These are phyloP conservation scores for Halichoerus grypus DNA, from an alignment of 2,113 vertebrate species.

Conservation along the genomic window DNA sequence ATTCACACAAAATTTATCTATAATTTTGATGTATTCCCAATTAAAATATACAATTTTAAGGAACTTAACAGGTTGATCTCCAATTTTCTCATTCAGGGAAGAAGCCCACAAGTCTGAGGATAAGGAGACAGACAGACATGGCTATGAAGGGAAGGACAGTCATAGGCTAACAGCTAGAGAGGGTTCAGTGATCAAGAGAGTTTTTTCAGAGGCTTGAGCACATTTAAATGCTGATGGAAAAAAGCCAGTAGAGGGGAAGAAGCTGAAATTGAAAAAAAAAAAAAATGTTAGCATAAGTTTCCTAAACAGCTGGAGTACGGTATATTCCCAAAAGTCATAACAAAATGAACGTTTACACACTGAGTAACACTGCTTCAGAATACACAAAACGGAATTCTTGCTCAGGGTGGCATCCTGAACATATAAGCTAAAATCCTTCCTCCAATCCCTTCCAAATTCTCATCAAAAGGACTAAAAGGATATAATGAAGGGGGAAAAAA, in stretches of 20 bases:
- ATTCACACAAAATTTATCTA: not conserved
- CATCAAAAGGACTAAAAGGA: not conserved
- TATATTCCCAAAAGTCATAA: not conserved
- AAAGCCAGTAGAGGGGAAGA: not conserved
- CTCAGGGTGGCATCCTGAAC: not conserved
- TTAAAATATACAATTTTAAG: slow-evolving; percentile 22
- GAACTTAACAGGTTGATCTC: not conserved
- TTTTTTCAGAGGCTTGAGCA: not conserved
- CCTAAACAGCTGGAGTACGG: not conserved
- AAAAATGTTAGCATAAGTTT: not conserved
- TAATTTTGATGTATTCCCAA: not conserved
- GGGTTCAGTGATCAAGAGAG: not conserved
- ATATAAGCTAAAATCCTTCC: not conserved
- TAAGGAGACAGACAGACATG: not conserved
- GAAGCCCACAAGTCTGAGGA: not conserved
- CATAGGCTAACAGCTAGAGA: not conserved
- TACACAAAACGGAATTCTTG: not conserved
- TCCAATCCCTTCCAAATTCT: slow-evolving; percentile 35
- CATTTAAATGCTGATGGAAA: not conserved
- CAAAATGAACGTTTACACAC: not conserved
- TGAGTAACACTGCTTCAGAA: not conserved
- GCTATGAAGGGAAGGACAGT: not conserved
- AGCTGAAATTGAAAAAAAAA: not conserved
- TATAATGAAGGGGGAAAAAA: not conserved
- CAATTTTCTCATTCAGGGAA: not conserved